A percentile compares a stretch with the other conserved stretches of the same genome.
phyloP scores from a whole-genome alignment of 2,113 vertebrate species.

The Carettochelys insculpta region DNA sequence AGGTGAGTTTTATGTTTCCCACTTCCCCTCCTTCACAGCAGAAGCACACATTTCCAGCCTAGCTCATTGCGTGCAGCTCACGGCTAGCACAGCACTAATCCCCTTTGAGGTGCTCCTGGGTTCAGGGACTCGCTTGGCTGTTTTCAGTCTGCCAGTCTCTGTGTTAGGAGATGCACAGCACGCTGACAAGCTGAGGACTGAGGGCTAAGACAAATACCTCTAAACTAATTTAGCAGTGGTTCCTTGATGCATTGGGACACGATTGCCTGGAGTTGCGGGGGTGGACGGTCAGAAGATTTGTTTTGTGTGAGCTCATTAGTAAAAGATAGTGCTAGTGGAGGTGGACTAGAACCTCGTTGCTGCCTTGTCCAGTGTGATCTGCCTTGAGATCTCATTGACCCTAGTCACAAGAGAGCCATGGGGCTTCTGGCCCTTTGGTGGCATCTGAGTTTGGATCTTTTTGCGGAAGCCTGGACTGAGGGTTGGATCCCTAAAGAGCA shows the following conservation, averaged over 20 bases:
- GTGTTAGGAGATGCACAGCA: rapidly evolving
- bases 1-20: neutral
- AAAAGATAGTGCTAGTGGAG: neutral
- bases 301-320: neutral
- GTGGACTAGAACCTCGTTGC: neutral
- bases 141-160: rapidly evolving
- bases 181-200: rapidly evolving
- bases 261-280: neutral
- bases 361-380: neutral
- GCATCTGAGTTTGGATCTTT: rapidly evolving
- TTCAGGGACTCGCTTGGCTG: neutral
- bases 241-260: neutral
- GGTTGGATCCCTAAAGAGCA: neutral
- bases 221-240: neutral
- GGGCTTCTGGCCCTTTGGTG: neutral
- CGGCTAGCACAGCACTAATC: rapidly evolving
- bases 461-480: neutral
- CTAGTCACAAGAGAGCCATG: rapidly evolving
- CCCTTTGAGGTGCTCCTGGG: neutral
- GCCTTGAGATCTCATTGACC: neutral
- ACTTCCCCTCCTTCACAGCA: rapidly evolving
- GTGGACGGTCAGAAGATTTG: neutral
- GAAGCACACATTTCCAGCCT: neutral
- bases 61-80: neutral
- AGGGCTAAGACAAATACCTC: rapidly evolving